A percentile compares a stretch with the other conserved stretches of the same genome.
Evolutionary conservation across 92 coral and sea anemone genomes (phyloP).

Genomic region (Palythoa caribaeorum): DNA sequence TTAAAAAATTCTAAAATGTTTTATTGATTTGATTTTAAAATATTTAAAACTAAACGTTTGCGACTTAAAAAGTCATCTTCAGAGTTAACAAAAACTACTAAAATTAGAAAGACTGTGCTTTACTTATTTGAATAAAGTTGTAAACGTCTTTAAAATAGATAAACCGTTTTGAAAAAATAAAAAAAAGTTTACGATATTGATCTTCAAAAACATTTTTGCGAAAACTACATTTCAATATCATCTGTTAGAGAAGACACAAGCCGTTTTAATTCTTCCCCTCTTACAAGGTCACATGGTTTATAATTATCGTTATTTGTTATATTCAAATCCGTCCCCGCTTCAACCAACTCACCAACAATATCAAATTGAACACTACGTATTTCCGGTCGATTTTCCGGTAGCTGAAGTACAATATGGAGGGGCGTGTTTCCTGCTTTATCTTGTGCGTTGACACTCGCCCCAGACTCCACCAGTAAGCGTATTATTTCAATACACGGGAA

Average conservation of each 20-base stretch:
- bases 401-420: constrained; percentile 58
- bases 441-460: constrained; percentile 64
- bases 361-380: constrained; percentile 61
- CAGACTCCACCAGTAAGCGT: constrained; percentile 66
- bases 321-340: constrained; percentile 63
- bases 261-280: constrained; percentile 23
- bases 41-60: no score
- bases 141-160: not conserved
- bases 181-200: not conserved
- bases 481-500: constrained; percentile 67
- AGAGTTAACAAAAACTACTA: no score
- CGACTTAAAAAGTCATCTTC: no score
- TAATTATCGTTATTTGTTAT: constrained; percentile 47
- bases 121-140: not conserved
- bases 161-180: no score
- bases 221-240: constrained; percentile 37
- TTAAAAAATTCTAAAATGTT: not conserved
- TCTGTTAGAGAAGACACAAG: constrained; percentile 38
- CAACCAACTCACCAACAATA: constrained; percentile 64
- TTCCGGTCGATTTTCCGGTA: constrained; percentile 46
- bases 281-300: constrained; percentile 34
- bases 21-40: no score
- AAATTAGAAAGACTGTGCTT: no score
- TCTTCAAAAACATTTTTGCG: not conserved
- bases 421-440: constrained; percentile 67